These are phyloP conservation scores for Drosophila algonquin DNA, from an alignment of 2,888 invertebrate species.

Conservation along the genomic window DNA sequence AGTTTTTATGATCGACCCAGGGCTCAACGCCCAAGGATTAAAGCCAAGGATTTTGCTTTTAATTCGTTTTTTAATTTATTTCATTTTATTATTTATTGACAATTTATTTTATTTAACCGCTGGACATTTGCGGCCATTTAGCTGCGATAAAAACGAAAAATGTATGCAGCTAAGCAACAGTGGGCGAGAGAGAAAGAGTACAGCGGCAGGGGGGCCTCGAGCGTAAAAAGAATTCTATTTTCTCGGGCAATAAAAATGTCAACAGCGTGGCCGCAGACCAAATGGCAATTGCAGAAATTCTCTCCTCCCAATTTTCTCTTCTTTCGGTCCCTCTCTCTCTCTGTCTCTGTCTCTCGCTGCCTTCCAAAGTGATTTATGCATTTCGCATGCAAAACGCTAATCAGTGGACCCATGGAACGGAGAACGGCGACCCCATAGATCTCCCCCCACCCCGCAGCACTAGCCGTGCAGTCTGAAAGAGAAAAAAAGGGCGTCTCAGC, in stretches of 20 bases:
- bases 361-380: constrained; percentile 68
- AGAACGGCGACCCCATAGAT: neutral
- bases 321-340: neutral
- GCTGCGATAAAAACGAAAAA: constrained; percentile 68
- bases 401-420: constrained; percentile 56
- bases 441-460: neutral
- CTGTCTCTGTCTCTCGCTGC: constrained; percentile 36
- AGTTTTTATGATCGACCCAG: constrained; percentile 36
- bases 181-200: neutral
- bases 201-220: neutral
- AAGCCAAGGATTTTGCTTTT: constrained; percentile 34
- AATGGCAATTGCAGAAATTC: constrained; percentile 55
- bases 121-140: constrained; percentile 72
- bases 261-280: constrained; percentile 62
- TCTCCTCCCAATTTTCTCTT: constrained; percentile 15
- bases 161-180: constrained; percentile 51
- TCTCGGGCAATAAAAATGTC: constrained; percentile 78
- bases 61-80: constrained; percentile 6
- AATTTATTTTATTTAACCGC: constrained; percentile 71
- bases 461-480: constrained; percentile 21
- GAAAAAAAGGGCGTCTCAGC: constrained; percentile 48
- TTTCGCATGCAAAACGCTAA: constrained; percentile 77
- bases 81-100: constrained; percentile 63
- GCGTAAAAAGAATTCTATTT: constrained; percentile 68
- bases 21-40: constrained; percentile 39